Base-by-base conservation (phyloP, 2,797 vertebrate species). In the Apogon talboti region DNA sequence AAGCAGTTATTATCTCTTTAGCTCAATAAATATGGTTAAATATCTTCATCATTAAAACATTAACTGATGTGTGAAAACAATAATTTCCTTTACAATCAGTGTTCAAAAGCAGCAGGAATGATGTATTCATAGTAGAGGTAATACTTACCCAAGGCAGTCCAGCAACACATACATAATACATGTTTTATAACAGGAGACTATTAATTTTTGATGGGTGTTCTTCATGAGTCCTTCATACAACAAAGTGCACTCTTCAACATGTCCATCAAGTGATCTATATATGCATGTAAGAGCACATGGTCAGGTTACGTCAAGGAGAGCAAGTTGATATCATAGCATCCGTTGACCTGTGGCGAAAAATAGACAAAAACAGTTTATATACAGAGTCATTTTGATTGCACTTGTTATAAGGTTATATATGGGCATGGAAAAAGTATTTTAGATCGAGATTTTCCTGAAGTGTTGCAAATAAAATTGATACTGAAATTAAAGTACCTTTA, bases 291-390 rank as follows among this genome's bases (percentile, higher is more conserved):
- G 7, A 14, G 7, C 28, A 4, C n/a, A 2, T 0, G 2, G n/a
- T 28, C 19, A 18, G 0, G 8, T 94, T 87, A 98, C 0, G 93
- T 95, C 82, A 97, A 95, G 7, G 96, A 96, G 3, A 98, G 94
- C 59, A 97, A 76, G 81, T 95, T 96, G 87, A 99, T 89, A 30
- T 98, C 96, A 0, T 99, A 99, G 85, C 95, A 96, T 74, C 96
- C 97, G 0, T 98, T 96, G 86, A 98, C 96, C 97, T 99, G 91
- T 10, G n/a, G n/a, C n/a, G 89, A 30, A 59, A 53, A 85, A 51
- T 46, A 58, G 12, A 66, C 7, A 63, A 0, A 42, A 6, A n/a
- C 5, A 5, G n/a, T 5, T 33, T 21, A 9, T 9, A 1, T 2
- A 28, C 24, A 28, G 24, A 28, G 6, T 3, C 3, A 28, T 28